These are phyloP conservation scores for Geodia barretti DNA, from an alignment of 37 sponge, comb jelly and placozoan genomes.

Conservation along the genomic window DNA sequence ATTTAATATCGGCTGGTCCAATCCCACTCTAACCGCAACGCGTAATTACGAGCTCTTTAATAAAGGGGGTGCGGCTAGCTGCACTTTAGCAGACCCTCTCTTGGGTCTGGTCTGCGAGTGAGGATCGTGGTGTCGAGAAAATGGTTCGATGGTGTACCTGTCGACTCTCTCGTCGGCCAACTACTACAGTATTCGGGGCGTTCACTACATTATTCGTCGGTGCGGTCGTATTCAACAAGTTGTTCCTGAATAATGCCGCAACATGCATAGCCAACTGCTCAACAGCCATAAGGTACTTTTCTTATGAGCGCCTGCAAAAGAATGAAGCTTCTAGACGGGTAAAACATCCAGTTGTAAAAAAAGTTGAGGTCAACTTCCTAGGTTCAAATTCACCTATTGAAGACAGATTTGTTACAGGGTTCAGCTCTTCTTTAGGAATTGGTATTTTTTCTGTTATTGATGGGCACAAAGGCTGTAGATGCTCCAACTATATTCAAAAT, in stretches of 20 bases:
- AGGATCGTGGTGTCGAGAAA: too few relatives aligned
- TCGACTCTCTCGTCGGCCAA: constrained; percentile 17
- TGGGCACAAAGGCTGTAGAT: constrained; percentile 76
- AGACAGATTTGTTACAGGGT: constrained; percentile 71
- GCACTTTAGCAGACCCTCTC: too few relatives aligned
- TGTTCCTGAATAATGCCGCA: constrained; percentile 2
- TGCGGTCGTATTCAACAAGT: constrained; percentile 25
- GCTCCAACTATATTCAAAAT: constrained; percentile 65
- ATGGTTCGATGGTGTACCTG: background rate
- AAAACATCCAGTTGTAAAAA: constrained; percentile 30
- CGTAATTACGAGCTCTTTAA: too few relatives aligned
- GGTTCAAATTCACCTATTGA: constrained; percentile 82
- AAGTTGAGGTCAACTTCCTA: constrained; percentile 65
- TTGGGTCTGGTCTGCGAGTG: too few relatives aligned
- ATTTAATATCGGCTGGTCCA: too few relatives aligned
- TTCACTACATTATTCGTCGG: constrained; percentile 45
- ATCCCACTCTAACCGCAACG: too few relatives aligned
- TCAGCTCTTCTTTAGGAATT: constrained; percentile 1
- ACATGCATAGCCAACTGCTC: background rate
- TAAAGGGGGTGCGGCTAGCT: too few relatives aligned
- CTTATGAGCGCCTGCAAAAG: constrained; percentile 37
- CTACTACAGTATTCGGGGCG: constrained; percentile 20
- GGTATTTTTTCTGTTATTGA: constrained; percentile 78
- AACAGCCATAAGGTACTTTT: background rate
- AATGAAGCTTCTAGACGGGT: constrained; percentile 38